Conservation (phyloP, 2,113 vertebrate species). For the Nanorana parkeri region DNA sequence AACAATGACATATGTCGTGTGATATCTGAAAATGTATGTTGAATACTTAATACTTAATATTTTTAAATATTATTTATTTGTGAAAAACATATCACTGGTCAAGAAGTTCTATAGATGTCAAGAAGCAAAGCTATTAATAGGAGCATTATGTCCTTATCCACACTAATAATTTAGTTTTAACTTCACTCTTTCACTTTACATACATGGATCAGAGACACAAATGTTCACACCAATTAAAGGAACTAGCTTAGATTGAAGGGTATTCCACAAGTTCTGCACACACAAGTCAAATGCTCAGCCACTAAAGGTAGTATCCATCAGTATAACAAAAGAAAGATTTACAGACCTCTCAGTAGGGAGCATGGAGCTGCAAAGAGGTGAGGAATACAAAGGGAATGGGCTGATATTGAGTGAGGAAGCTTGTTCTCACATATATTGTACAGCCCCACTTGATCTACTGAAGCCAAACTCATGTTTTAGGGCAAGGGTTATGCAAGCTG, state of each 20-base stretch:
- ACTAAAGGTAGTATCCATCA: constrained; percentile 12
- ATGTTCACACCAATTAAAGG: neutral
- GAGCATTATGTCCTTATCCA: too few relatives aligned
- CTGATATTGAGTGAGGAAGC: neutral
- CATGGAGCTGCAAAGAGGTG: neutral
- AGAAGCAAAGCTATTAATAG: too few relatives aligned
- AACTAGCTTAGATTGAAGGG: constrained; percentile 6
- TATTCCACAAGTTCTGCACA: constrained; percentile 13
- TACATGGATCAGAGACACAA: neutral
- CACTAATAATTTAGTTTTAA: too few relatives aligned
- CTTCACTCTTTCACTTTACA: too few relatives aligned
- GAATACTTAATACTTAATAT: too few relatives aligned
- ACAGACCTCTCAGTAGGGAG: neutral
- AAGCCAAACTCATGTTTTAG: constrained; percentile 32
- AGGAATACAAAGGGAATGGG: neutral
- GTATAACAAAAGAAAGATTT: neutral
- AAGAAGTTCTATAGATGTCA: too few relatives aligned
- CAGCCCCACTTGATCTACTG: constrained; percentile 13
- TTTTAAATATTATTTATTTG: too few relatives aligned
- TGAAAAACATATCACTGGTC: too few relatives aligned
- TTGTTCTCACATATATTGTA: constrained; percentile 28
- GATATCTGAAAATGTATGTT: too few relatives aligned
- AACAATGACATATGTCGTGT: too few relatives aligned
- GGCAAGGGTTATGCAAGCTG: constrained; percentile 46
- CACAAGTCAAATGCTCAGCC: neutral